Conservation (phyloP, 2,888 invertebrate species). For the Diaprepes abbreviatus region DNA sequence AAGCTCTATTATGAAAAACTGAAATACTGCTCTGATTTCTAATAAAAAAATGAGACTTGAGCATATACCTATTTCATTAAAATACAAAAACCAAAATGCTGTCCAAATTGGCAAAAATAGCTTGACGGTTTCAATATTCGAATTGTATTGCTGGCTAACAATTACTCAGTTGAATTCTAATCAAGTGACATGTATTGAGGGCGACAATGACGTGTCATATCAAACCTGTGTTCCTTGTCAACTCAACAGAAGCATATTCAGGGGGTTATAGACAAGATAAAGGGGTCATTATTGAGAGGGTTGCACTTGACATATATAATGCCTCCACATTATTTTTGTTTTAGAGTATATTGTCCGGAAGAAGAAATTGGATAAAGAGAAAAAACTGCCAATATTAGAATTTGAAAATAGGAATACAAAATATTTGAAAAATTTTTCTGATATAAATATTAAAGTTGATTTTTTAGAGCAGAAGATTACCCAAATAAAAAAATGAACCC, state of each 20-base stretch:
- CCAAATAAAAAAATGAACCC: too few species aligned
- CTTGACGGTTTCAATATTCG: constrained; percentile 13
- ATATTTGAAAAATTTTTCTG: too few species aligned
- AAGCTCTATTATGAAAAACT: too few species aligned
- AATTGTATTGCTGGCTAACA: constrained; percentile 32
- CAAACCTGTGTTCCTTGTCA: constrained; percentile 50
- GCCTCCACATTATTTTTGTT: constrained; percentile 40
- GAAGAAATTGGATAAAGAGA: background rate
- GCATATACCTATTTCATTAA: background rate
- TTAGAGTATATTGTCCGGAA: background rate
- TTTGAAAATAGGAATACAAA: too few species aligned
- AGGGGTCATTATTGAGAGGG: constrained; percentile 49
- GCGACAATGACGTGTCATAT: constrained; percentile 48
- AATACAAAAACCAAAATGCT: background rate
- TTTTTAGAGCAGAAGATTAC: too few species aligned
- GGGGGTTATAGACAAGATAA: constrained; percentile 47
- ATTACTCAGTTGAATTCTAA: constrained; percentile 37
- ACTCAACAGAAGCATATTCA: constrained; percentile 44
- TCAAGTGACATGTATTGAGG: constrained; percentile 46
- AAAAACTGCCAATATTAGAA: background rate
- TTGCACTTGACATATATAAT: constrained; percentile 49
- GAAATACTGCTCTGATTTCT: too few species aligned
- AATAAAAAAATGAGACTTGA: too few species aligned
- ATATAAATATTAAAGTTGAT: too few species aligned
- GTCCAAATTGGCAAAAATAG: constrained; percentile 12